phyloP scores from a whole-genome alignment of 2,797 vertebrate genomes.

The Hypotaenidia okinawae region DNA sequence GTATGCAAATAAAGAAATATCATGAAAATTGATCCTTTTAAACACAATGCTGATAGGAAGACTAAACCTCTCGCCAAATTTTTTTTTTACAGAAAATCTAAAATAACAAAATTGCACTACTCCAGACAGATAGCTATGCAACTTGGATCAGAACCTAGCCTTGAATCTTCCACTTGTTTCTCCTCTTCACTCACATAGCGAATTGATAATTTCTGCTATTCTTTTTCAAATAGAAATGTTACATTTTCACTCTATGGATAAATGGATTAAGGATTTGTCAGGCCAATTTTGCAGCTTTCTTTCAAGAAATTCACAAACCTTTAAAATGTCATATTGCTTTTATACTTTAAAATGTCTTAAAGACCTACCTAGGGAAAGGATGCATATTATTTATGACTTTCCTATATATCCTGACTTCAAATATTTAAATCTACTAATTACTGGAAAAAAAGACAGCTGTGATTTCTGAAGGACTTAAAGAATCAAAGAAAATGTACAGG shows the following conservation, averaged over 20 bases:
- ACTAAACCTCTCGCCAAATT: background rate
- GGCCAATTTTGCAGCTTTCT: slow-evolving; percentile 35
- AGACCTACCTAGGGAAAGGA: slow-evolving; percentile 13
- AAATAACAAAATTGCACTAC: background rate
- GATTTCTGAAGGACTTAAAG: background rate
- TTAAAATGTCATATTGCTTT: slow-evolving; percentile 47
- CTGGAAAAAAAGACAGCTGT: background rate
- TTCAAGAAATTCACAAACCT: slow-evolving; percentile 47
- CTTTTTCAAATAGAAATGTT: slow-evolving; percentile 23
- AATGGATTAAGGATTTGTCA: slow-evolving; percentile 52
- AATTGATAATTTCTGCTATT: slow-evolving; percentile 25
- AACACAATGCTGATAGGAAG: background rate
- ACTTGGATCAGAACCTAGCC: background rate
- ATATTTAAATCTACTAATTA: slow-evolving; percentile 49
- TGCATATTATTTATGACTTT: slow-evolving; percentile 26
- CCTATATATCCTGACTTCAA: background rate
- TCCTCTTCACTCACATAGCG: background rate
- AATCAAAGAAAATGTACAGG: background rate
- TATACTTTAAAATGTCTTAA: slow-evolving; percentile 26
- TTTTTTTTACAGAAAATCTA: background rate
- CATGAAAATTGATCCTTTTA: background rate
- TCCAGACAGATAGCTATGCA: background rate
- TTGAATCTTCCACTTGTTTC: background rate
- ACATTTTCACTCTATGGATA: slow-evolving; percentile 25
- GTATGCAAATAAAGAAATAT: background rate